A percentile compares a stretch with the other conserved stretches of the same genome.
phyloP scores from a whole-genome alignment of 2,797 vertebrate species.

The Melanotaenia parkinsoni region DNA sequence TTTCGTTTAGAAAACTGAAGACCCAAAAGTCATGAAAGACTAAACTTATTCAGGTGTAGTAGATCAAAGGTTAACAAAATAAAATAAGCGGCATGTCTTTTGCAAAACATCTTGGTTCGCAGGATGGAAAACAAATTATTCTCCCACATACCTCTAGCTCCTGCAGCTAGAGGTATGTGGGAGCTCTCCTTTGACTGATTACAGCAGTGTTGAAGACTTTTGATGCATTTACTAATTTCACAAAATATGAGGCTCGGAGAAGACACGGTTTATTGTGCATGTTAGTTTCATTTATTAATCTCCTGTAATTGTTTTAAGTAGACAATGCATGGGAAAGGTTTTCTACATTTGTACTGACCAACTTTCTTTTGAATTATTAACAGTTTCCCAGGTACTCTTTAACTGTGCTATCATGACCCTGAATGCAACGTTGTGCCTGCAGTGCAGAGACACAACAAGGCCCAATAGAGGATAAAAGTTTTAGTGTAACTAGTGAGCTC shows the following conservation, averaged over 20 bases:
- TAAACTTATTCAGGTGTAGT: not conserved
- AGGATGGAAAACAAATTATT: slow-evolving; percentile 1
- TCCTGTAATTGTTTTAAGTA: slow-evolving; percentile 5
- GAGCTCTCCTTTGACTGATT: not conserved
- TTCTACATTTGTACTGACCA: not conserved
- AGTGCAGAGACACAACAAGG: slow-evolving; percentile 43
- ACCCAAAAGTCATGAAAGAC: not conserved
- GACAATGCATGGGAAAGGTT: not conserved
- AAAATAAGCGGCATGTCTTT: too few species aligned
- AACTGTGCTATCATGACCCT: slow-evolving; percentile 19
- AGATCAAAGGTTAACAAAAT: not conserved
- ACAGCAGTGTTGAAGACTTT: not conserved
- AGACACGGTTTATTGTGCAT: not conserved
- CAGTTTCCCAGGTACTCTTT: slow-evolving; percentile 16
- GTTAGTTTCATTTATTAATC: not conserved
- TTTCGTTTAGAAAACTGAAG: not conserved
- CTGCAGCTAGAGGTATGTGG: not conserved
- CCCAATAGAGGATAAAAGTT: slow-evolving; percentile 52
- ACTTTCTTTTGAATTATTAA: not conserved
- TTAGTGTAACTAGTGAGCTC: slow-evolving; percentile 43
- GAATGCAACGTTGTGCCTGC: slow-evolving; percentile 33
- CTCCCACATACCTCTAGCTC: not conserved
- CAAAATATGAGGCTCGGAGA: not conserved
- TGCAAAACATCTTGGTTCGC: not conserved
- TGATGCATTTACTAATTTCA: not conserved